These are phyloP conservation scores for Heliothis subflexa DNA, from an alignment of 1,140 invertebrate species.

Conservation along the genomic window DNA sequence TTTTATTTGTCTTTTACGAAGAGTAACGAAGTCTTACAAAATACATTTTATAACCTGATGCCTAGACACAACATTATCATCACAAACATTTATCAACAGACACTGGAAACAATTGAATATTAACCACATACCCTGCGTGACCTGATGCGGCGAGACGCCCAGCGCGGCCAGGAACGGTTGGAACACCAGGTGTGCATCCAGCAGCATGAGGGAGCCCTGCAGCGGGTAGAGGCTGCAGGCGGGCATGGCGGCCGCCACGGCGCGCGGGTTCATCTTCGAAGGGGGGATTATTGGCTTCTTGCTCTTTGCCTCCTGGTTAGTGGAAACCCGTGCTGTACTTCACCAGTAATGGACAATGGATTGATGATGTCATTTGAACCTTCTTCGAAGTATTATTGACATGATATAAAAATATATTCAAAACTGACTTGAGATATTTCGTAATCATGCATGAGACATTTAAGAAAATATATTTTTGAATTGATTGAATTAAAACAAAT, in stretches of 20 bases:
- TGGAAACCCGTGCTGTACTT: conserved; percentile 9
- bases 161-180: conserved; percentile 94
- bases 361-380: no score
- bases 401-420: no score
- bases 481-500: no score
- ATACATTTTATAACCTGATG: no score
- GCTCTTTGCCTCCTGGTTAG: conserved; percentile 69
- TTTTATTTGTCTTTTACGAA: no score
- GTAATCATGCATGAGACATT: no score
- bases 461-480: no score
- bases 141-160: conserved; percentile 95
- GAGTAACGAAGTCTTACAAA: no score
- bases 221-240: conserved; percentile 89
- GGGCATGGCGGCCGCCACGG: conserved; percentile 83
- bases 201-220: conserved; percentile 93
- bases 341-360: background rate
- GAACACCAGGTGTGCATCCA: conserved; percentile 97
- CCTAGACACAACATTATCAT: no score
- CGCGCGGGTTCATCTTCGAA: conserved; percentile 78
- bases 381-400: no score
- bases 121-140: conserved; percentile 86
- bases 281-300: conserved; percentile 75
- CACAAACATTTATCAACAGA: background rate
- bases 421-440: no score
- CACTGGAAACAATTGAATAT: background rate